Base-by-base conservation (phyloP, 2,113 vertebrate species). In the Grammomys dolichurus region DNA sequence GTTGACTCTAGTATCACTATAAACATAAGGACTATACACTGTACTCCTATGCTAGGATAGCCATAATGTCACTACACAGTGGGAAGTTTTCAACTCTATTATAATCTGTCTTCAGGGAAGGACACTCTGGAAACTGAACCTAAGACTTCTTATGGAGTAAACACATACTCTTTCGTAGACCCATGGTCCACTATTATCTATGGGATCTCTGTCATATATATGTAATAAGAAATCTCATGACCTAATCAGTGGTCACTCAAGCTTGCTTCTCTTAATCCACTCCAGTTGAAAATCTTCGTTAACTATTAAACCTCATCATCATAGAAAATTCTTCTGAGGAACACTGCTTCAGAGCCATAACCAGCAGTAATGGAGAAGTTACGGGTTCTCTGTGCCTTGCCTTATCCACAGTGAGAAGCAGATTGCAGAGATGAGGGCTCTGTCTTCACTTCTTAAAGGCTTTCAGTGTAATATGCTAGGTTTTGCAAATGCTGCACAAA, bases 401-500 rank as follows among this genome's bases (percentile, higher is more conserved):
- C 3, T 88, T 31, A 28, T 31, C 8, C 33, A 56, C 7, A 10
- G 56, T 3, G 6, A 14, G n/a, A 7, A 60, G n/a, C 10, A 51
- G 16, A 4, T 40, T 19, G 12, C 22, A 20, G 70, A 60, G 5
- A 70, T 7, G 72, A 75, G 0, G 0, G 19, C 16, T 81, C 16
- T 86, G 14, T 48, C 33, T 31, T 67, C 17, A 26, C 33, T 51
- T 85, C 46, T 92, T 51, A 20, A 28, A 13, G 22, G 40, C 58
- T 92, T 82, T 40, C 11, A 46, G 46, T 72, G 5, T 65, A 67
- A 43, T 24, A 17, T n/a, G 77, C 20, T n/a, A 26, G 65, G 58
- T 40, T 93, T 33, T 85, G 77, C 36, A 89, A 91, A 78, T n/a
- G 60, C 40, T 33, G 36, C 56, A 60, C 54, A 54, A 89, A 93